A percentile compares a stretch with the other conserved stretches of the same genome.
Conservation (phyloP, 2,888 invertebrate species). For the Rutpela maculata region DNA sequence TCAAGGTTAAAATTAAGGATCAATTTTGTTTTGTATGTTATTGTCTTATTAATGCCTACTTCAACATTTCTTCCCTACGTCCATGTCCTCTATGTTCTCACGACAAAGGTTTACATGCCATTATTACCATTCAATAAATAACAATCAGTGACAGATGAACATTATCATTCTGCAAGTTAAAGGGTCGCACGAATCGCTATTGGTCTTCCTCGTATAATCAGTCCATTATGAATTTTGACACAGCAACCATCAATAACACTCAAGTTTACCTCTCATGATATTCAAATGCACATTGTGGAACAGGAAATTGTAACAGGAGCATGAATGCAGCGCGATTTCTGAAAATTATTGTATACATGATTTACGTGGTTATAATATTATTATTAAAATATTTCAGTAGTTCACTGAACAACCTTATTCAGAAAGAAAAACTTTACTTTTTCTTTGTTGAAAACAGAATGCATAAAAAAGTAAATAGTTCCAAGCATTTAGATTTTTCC, state of each 20-base stretch:
- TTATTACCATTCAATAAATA: conserved; percentile 38
- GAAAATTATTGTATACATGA: too few species aligned
- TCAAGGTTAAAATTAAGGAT: too few species aligned
- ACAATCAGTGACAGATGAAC: conserved; percentile 33
- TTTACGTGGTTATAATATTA: too few species aligned
- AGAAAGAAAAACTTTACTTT: too few species aligned
- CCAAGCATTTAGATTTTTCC: too few species aligned
- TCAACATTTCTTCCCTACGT: not conserved
- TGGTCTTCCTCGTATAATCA: conserved; percentile 28
- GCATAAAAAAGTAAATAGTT: too few species aligned
- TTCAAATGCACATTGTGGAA: not conserved
- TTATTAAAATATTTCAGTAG: too few species aligned
- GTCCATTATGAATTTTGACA: conserved; percentile 24
- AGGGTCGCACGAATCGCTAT: conserved; percentile 30
- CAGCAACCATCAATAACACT: not conserved
- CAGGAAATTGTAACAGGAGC: not conserved
- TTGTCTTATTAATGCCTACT: not conserved
- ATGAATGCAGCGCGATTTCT: too few species aligned
- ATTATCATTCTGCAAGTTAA: conserved; percentile 34
- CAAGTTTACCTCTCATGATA: not conserved
- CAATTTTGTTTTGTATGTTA: too few species aligned
- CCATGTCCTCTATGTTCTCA: conserved; percentile 30
- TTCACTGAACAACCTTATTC: too few species aligned
- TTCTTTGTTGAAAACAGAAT: too few species aligned
- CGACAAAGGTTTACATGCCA: conserved; percentile 30